Conservation (phyloP, 2,888 invertebrate genomes). For the Sarcophaga rosellei region DNA sequence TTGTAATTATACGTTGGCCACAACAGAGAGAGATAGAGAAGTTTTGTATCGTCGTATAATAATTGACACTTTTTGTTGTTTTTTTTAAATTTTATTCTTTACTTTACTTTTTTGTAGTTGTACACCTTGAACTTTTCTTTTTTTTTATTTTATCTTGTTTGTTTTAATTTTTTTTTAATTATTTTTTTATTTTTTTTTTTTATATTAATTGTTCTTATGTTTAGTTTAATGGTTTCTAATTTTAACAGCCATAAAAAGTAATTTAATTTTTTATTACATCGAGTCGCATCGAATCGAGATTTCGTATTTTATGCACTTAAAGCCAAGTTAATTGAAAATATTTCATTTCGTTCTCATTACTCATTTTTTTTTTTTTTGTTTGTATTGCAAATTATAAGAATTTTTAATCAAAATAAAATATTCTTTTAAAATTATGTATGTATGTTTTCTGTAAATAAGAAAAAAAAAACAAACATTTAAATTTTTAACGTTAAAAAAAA, state of each 20-base stretch:
- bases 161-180: conserved; percentile 41
- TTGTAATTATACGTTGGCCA: conserved; percentile 23
- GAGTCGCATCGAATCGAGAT: neutral
- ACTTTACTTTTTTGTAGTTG: conserved; percentile 59
- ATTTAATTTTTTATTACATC: conserved; percentile 17
- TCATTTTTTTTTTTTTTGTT: conserved; percentile 3
- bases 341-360: too few species aligned
- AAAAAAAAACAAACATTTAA: too few species aligned
- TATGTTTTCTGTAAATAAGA: too few species aligned
- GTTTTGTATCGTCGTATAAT: conserved; percentile 63
- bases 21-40: too few species aligned
- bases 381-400: neutral
- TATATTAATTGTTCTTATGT: conserved; percentile 61
- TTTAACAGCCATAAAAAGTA: conserved; percentile 33
- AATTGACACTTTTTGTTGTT: conserved; percentile 74
- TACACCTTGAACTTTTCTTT: conserved; percentile 71
- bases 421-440: too few species aligned
- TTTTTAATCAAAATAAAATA: too few species aligned
- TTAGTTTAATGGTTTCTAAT: conserved; percentile 40
- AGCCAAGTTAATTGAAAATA: too few species aligned
- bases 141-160: conserved; percentile 35
- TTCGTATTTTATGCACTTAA: conserved; percentile 2
- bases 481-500: too few species aligned
- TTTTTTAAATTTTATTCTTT: conserved; percentile 30
- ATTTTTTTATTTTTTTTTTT: conserved; percentile 51